Percentiles rank a stretch among this genome's conserved stretches.
Evolutionary conservation across 2,113 vertebrate genomes (phyloP).

Genomic region (Tetrax tetrax): DNA sequence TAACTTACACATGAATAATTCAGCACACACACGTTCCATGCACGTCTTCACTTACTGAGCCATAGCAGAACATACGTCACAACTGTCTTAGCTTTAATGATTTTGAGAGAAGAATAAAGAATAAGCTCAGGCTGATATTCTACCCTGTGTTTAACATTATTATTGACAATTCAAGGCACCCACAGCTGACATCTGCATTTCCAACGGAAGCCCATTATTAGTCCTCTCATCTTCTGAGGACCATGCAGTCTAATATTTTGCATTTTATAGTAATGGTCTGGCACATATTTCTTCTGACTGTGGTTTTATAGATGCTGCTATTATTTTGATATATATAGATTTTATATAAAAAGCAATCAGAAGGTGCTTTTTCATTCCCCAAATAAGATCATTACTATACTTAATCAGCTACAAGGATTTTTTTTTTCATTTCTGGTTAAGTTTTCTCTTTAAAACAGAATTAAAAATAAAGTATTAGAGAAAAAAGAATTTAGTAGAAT

Average conservation of each 20-base stretch:
- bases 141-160: conserved; percentile 50
- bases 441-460: background rate
- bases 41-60: conserved; percentile 43
- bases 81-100: conserved; percentile 59
- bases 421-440: background rate
- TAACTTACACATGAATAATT: conserved; percentile 34
- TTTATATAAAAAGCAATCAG: background rate
- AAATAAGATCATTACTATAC: background rate
- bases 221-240: conserved; percentile 11
- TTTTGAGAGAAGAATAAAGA: conserved; percentile 45
- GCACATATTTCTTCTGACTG: background rate
- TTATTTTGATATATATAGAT: background rate
- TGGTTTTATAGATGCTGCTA: background rate
- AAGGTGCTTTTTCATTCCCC: background rate
- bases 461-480: background rate
- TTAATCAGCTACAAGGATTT: background rate
- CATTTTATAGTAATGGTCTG: background rate
- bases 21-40: background rate
- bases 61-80: conserved; percentile 35
- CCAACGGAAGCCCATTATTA: conserved; percentile 53
- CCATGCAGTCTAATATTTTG: background rate
- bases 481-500: background rate
- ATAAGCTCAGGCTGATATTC: conserved; percentile 42
- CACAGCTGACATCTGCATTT: conserved; percentile 70
- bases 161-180: conserved; percentile 53